These are phyloP conservation scores for Canis aureus DNA, from an alignment of 2,113 vertebrate genomes.

Conservation along the genomic window DNA sequence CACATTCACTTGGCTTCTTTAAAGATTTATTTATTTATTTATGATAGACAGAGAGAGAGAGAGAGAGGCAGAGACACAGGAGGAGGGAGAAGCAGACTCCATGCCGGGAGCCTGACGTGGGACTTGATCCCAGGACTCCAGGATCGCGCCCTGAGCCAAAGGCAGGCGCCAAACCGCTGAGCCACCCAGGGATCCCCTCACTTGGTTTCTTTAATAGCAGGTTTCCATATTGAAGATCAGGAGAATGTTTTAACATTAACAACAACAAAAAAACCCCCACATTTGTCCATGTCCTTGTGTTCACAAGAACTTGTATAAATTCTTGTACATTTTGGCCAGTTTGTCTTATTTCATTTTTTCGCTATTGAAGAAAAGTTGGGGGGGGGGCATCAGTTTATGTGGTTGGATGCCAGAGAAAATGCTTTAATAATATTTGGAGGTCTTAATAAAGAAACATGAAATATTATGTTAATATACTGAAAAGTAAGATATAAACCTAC, in stretches of 20 bases:
- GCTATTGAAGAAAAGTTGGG: background rate
- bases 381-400: background rate
- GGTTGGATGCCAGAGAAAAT: constrained; percentile 43
- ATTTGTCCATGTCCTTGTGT: too few species aligned
- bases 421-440: constrained; percentile 54
- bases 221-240: background rate
- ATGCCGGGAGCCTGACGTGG: too few species aligned
- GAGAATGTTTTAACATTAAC: background rate
- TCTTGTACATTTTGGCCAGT: background rate
- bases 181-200: background rate
- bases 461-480: constrained; percentile 45
- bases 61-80: too few species aligned
- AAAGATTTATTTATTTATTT: background rate
- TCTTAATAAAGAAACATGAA: constrained; percentile 54
- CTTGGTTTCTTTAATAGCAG: background rate
- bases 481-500: constrained; percentile 19
- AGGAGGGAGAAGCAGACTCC: too few species aligned
- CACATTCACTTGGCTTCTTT: background rate
- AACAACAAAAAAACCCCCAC: background rate
- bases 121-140: too few species aligned
- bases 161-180: too few species aligned
- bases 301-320: background rate
- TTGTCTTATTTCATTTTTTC: background rate
- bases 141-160: too few species aligned
- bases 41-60: too few species aligned